A percentile compares a stretch with the other conserved stretches of the same genome.
Conservation (phyloP, 2,113 vertebrate species). For the Thamnaconus septentrionalis region DNA sequence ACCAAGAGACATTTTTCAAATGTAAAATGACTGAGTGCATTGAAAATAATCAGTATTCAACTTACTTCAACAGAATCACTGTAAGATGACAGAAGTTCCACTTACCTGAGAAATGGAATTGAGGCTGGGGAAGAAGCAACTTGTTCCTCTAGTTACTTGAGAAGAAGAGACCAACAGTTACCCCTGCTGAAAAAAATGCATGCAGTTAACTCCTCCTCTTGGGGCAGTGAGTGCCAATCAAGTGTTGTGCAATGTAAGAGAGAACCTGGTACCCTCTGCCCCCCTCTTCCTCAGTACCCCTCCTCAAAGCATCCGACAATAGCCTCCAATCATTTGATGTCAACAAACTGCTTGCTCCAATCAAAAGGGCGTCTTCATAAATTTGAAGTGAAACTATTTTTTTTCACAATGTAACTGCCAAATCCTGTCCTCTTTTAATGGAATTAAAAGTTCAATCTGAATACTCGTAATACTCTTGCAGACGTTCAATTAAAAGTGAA, state of each 20-base stretch:
- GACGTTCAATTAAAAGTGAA: too few relatives aligned
- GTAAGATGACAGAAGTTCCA: neutral
- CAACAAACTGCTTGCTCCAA: slow-evolving; percentile 18
- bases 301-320: slow-evolving; percentile 29
- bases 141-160: slow-evolving; percentile 73
- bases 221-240: slow-evolving; percentile 55
- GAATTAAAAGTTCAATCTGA: too few relatives aligned
- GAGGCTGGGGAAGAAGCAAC: slow-evolving; percentile 64
- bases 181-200: slow-evolving; percentile 48
- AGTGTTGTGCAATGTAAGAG: slow-evolving; percentile 60
- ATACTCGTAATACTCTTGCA: too few relatives aligned
- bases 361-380: neutral
- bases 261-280: slow-evolving; percentile 6
- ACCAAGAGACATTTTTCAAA: neutral
- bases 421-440: too few relatives aligned
- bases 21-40: neutral
- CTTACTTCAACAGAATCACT: neutral
- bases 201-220: slow-evolving; percentile 76
- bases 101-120: slow-evolving; percentile 70
- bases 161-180: slow-evolving; percentile 66
- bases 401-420: too few relatives aligned
- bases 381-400: too few relatives aligned
- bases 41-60: neutral
- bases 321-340: slow-evolving; percentile 38
- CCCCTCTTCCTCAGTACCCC: neutral